These are phyloP conservation scores for Carposina sasakii DNA, from an alignment of 1,140 invertebrate genomes.

Conservation along the genomic window DNA sequence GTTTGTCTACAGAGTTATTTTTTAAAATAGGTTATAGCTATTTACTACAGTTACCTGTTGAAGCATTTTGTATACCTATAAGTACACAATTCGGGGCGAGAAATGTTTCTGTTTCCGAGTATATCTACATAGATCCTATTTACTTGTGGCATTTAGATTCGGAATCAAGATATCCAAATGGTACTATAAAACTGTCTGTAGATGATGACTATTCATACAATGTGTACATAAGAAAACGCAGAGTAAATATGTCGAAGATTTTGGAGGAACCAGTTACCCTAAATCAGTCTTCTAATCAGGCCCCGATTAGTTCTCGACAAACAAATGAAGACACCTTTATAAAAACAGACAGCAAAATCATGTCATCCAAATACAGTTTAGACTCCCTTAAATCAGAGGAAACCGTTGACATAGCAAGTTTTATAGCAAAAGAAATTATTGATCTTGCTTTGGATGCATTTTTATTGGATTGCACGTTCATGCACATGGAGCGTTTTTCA, in stretches of 20 bases:
- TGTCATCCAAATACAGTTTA: too few species aligned
- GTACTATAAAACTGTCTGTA: conserved; percentile 26
- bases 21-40: conserved; percentile 42
- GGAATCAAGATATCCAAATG: conserved; percentile 29
- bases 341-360: too few species aligned
- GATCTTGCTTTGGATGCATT: conserved; percentile 40
- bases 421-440: conserved; percentile 34
- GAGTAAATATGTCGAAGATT: too few species aligned
- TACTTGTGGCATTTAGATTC: conserved; percentile 47
- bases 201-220: conserved; percentile 35
- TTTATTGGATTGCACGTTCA: conserved; percentile 40
- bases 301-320: too few species aligned
- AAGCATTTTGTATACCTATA: conserved; percentile 37
- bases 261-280: too few species aligned
- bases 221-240: conserved; percentile 38
- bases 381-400: too few species aligned
- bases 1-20: conserved; percentile 27
- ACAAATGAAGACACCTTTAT: too few species aligned
- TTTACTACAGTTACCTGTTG: conserved; percentile 15
- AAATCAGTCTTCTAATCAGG: too few species aligned
- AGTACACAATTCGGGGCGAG: conserved; percentile 18
- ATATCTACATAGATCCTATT: conserved; percentile 34
- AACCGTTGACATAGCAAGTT: neutral
- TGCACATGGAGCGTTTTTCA: conserved; percentile 27
- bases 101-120: conserved; percentile 30